Conservation (phyloP, 2,113 vertebrate genomes). For the Semicossyphus pulcher region DNA sequence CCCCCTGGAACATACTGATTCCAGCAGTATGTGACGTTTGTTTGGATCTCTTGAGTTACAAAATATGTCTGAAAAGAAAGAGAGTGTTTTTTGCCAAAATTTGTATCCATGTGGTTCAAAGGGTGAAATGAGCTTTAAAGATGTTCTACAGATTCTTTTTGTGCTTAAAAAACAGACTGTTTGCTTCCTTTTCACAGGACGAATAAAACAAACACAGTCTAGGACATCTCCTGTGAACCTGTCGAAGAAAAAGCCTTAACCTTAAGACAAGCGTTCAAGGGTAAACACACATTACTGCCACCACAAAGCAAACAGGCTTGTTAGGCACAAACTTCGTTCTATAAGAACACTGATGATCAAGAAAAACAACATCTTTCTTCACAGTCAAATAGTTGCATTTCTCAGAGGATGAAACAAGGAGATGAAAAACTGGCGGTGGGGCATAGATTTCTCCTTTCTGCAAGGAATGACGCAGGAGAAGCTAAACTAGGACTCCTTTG, state of each 20-base stretch:
- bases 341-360: slow-evolving; percentile 27
- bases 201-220: background rate
- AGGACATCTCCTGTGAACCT: background rate
- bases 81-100: background rate
- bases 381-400: slow-evolving; percentile 23
- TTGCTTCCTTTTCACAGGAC: background rate
- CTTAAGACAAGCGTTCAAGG: slow-evolving; percentile 3
- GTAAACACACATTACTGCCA: slow-evolving; percentile 20
- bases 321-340: slow-evolving; percentile 5
- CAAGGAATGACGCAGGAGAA: slow-evolving; percentile 38
- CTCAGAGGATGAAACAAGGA: slow-evolving; percentile 25
- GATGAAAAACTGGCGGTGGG: background rate
- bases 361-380: slow-evolving; percentile 29
- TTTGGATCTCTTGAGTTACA: background rate
- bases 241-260: background rate
- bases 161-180: background rate
- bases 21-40: background rate
- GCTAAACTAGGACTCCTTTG: slow-evolving; percentile 63
- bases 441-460: slow-evolving; percentile 26
- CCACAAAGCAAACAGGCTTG: slow-evolving; percentile 25
- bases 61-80: background rate
- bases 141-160: background rate
- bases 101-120: background rate
- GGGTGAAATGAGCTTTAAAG: background rate
- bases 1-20: too few species aligned